These are phyloP conservation scores for Conger conger DNA, from an alignment of 2,113 vertebrate genomes.

Conservation along the genomic window DNA sequence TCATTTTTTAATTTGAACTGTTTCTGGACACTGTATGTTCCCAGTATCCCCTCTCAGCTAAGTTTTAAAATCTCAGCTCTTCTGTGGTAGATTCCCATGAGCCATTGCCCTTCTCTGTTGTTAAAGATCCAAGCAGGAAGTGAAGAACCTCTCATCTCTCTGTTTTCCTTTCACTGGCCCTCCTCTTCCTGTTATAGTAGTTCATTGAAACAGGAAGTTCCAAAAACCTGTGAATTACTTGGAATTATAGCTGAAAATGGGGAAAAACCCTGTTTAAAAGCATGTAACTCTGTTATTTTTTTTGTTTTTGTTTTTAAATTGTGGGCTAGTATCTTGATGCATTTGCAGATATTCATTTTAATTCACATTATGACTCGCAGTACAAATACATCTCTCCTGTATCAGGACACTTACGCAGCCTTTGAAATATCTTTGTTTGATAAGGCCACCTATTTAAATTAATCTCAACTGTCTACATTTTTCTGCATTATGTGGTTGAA, in stretches of 20 bases:
- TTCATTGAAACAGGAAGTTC: not conserved
- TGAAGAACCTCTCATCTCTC: not conserved
- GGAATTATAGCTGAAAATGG: not conserved
- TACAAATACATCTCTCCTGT: not conserved
- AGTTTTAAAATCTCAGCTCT: constrained; percentile 2
- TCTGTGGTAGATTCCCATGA: constrained; percentile 28
- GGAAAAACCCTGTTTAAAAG: not conserved
- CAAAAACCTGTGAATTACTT: not conserved
- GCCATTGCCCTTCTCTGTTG: constrained; percentile 1
- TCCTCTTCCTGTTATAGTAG: constrained; percentile 11
- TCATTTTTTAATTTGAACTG: not conserved
- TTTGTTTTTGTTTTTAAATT: not conserved
- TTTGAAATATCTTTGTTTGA: too few species aligned
- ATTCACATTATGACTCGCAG: not conserved
- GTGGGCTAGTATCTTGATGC: not conserved
- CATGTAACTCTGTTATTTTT: too few species aligned
- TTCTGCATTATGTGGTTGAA: not conserved
- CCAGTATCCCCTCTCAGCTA: constrained; percentile 13
- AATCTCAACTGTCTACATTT: not conserved
- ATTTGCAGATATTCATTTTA: not conserved
- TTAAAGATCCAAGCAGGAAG: not conserved
- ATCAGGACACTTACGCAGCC: too few species aligned
- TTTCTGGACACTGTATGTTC: not conserved
- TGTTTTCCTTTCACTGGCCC: constrained; percentile 8
- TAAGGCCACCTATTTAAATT: too few species aligned